These are phyloP conservation scores for Scomber japonicus DNA, from an alignment of 2,113 vertebrate genomes.

Conservation along the genomic window DNA sequence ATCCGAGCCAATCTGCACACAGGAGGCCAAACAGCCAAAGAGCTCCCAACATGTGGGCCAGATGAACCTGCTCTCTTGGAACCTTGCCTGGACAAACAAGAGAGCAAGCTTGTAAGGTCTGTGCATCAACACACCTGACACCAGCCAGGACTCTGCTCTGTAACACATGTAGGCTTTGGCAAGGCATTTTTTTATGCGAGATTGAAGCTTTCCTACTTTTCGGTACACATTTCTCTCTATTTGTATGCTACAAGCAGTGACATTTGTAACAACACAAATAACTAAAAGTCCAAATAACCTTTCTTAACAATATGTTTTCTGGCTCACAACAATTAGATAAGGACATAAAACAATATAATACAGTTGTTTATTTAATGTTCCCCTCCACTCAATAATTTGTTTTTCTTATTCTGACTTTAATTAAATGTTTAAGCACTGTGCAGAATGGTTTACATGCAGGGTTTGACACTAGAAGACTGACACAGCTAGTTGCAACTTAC, in stretches of 20 bases:
- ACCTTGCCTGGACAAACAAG: constrained; percentile 76
- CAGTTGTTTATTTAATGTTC: too few relatives aligned
- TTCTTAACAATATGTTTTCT: neutral
- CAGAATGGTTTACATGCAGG: too few relatives aligned
- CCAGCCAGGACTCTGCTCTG: constrained; percentile 50
- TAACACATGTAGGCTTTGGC: constrained; percentile 61
- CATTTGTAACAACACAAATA: neutral
- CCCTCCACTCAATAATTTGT: too few relatives aligned
- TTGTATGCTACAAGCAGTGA: constrained; percentile 15
- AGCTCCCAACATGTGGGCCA: constrained; percentile 71
- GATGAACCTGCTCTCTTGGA: constrained; percentile 75
- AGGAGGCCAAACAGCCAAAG: constrained; percentile 66
- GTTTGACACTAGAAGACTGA: too few relatives aligned
- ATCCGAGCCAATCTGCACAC: constrained; percentile 35
- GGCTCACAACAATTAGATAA: neutral
- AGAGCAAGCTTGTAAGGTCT: constrained; percentile 67
- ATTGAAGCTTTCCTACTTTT: constrained; percentile 21
- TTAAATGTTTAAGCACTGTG: too few relatives aligned
- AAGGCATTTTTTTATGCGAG: neutral
- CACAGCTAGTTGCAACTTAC: too few relatives aligned
- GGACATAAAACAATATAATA: too few relatives aligned
- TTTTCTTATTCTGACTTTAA: too few relatives aligned
- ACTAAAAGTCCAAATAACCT: constrained; percentile 17
- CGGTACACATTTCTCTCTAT: neutral
- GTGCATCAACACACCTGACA: constrained; percentile 71